Percentiles rank a stretch among this genome's conserved stretches.
Evolutionary conservation across 2,113 vertebrate genomes (phyloP).

Genomic region (Trochalopteron elliotii): DNA sequence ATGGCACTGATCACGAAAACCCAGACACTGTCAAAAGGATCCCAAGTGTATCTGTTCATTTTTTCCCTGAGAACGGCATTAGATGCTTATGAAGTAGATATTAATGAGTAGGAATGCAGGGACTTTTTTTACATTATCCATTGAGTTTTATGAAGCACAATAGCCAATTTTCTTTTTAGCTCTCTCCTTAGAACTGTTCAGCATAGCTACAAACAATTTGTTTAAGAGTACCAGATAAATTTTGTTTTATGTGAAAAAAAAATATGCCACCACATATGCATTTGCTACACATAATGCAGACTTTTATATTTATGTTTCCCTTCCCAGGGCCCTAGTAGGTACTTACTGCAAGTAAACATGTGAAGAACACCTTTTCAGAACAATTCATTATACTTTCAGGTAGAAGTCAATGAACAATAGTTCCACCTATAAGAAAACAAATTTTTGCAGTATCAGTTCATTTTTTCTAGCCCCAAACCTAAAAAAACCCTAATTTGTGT

Average conservation of each 20-base stretch:
- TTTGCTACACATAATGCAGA: background rate
- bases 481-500: rapidly evolving
- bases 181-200: background rate
- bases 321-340: background rate
- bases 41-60: background rate
- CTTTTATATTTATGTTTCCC: background rate
- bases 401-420: background rate
- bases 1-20: background rate
- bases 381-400: background rate
- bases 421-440: background rate
- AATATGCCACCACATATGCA: background rate
- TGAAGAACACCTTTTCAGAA: background rate
- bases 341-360: background rate
- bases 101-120: background rate
- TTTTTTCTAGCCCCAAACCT: background rate
- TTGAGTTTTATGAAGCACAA: background rate
- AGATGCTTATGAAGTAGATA: background rate
- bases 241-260: background rate
- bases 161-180: rapidly evolving
- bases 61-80: background rate
- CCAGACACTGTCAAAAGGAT: background rate
- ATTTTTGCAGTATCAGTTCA: background rate
- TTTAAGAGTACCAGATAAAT: background rate
- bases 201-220: background rate
- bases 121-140: background rate